Evolutionary conservation across 2,113 vertebrate species (phyloP), one percentile per base, ranked within the genome.

Genomic region (Marmota monax): DNA sequence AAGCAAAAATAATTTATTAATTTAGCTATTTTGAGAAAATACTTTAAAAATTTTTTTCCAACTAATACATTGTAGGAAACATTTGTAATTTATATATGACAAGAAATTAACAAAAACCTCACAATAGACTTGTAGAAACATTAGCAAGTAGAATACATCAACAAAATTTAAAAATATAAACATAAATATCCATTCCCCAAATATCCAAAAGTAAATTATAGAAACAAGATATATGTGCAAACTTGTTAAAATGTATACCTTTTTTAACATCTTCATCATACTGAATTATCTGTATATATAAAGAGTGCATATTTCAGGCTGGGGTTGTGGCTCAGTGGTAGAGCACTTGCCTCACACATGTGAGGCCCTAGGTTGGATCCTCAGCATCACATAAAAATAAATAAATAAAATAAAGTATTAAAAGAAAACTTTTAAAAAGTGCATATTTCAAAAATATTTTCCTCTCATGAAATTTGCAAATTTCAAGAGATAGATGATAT

Each of bases 21-120:
- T 45, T 67, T 72, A 95, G 74, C 27, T 65, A 65, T 7, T 2
- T 48, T 69, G 3, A 77, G 92, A 82, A 83, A 82, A 45, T 17
- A 74, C 32, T 77, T 82, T n/a, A 48, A 74, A 70, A 94, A 94
- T 70, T 87, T 27, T 80, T 96, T 92, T 70, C 61, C 5, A 95
- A 95, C 32, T 23, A 51, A 63, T n/a, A 94, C 69, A 34, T 65
- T 88, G 6, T 8, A 0, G 8, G 45, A 79, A 83, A 65, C 63
- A 96, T 56, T 86, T 90, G 51, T 0, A 76, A 91, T 18, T 88
- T 79, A 82, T 78, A 48, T 69, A 80, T 32, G 17, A 76, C 17
- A 76, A 14, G 7, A 73, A 90, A 87, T 39, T 84, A 77, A 88
- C n/a, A 76, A 93, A 63, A 85, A 56, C 13, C 1, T 82, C 34